Conservation (phyloP, 1,140 invertebrate species). For the Chelonus insularis region DNA sequence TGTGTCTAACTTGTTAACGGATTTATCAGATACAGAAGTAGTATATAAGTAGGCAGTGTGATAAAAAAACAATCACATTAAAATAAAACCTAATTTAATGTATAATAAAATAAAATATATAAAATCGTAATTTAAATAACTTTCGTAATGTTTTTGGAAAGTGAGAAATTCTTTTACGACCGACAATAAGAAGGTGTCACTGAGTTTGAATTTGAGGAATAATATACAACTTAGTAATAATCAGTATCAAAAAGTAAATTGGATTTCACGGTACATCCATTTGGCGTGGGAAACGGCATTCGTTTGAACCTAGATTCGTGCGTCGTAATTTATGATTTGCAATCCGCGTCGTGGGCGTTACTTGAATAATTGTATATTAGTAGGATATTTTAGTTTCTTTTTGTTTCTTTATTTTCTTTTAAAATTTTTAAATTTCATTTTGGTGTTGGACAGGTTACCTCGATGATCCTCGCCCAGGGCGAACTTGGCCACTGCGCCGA, state of each 20-base stretch:
- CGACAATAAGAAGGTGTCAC: neutral
- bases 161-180: slow-evolving; percentile 2
- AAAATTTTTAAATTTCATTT: slow-evolving; percentile 23
- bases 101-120: neutral
- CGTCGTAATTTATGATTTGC: slow-evolving; percentile 28
- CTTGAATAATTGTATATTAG: slow-evolving; percentile 33
- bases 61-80: neutral
- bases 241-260: slow-evolving; percentile 15
- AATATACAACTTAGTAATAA: slow-evolving; percentile 8
- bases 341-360: slow-evolving; percentile 27
- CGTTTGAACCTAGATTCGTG: slow-evolving; percentile 3
- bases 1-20: no score
- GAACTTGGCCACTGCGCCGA: slow-evolving; percentile 42
- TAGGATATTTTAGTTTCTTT: slow-evolving; percentile 14
- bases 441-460: slow-evolving; percentile 39
- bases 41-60: no score
- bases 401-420: slow-evolving; percentile 19
- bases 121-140: neutral
- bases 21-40: no score
- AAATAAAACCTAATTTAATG: neutral
- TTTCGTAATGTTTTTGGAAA: neutral
- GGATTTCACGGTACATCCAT: slow-evolving; percentile 14
- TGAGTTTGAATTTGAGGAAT: neutral
- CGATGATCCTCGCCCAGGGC: slow-evolving; percentile 43
- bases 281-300: slow-evolving; percentile 18